Percentiles rank a stretch among this genome's conserved stretches.
Conservation (phyloP, 2,888 invertebrate genomes). For the Eupithecia inturbata region DNA sequence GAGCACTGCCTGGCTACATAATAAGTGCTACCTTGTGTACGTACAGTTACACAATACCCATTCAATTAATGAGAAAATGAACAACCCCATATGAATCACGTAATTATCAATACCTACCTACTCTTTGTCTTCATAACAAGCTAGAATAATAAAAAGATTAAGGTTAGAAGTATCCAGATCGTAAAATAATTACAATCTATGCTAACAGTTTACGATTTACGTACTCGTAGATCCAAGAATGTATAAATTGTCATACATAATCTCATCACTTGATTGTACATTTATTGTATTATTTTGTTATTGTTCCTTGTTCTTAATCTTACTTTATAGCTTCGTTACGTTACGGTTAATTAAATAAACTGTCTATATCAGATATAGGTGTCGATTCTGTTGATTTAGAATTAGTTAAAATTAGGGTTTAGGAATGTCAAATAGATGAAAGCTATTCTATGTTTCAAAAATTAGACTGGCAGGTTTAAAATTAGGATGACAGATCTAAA, state of each 20-base stretch:
- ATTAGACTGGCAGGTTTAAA: no score
- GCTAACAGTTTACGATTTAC: neutral
- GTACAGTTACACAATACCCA: slow-evolving; percentile 22
- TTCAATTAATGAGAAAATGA: slow-evolving; percentile 31
- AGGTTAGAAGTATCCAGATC: neutral
- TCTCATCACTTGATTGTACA: neutral
- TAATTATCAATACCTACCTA: neutral
- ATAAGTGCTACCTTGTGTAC: neutral
- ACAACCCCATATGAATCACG: slow-evolving; percentile 26
- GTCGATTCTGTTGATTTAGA: no score
- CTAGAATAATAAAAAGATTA: neutral
- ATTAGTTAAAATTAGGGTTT: no score
- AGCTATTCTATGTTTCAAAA: no score
- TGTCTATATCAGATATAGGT: neutral
- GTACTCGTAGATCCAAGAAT: neutral
- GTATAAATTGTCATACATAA: neutral
- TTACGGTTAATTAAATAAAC: neutral
- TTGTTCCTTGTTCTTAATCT: neutral
- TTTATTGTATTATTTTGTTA: no score
- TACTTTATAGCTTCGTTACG: neutral
- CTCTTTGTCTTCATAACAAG: neutral
- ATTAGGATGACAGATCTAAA: no score
- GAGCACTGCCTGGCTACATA: slow-evolving; percentile 17
- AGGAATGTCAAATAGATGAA: no score
- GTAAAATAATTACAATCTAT: neutral